Evolutionary conservation across 2,113 vertebrate genomes (phyloP).

Genomic region (Lophotis ruficrista): DNA sequence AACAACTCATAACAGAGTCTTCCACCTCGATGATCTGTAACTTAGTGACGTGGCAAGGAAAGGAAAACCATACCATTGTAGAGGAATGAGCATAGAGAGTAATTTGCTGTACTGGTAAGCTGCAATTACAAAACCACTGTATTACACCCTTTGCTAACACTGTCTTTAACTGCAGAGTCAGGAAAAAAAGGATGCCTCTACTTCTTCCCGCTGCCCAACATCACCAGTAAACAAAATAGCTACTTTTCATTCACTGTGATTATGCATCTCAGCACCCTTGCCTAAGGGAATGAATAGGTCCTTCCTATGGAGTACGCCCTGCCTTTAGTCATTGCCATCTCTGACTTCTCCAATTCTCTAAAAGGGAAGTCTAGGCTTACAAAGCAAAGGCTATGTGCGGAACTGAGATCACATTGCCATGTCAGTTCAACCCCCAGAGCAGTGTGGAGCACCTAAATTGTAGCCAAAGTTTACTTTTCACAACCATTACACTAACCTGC

Average conservation of each 20-base stretch:
- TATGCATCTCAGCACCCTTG: not conserved
- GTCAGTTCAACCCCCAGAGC: not conserved
- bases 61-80: not conserved
- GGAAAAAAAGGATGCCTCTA: not conserved
- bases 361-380: not conserved
- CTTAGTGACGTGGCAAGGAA: not conserved
- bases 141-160: not conserved
- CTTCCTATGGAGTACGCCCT: not conserved
- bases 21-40: not conserved
- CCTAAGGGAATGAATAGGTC: not conserved
- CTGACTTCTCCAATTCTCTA: not conserved
- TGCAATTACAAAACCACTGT: not conserved
- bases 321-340: not conserved
- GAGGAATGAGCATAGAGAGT: not conserved
- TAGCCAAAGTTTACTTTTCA: not conserved
- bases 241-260: not conserved
- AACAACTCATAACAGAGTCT: not conserved
- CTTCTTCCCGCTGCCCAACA: not conserved
- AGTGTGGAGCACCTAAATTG: not conserved
- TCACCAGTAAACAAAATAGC: not conserved
- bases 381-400: not conserved
- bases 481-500: fast-evolving
- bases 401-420: not conserved
- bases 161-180: not conserved
- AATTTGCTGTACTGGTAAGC: not conserved